Evolutionary conservation across 2,797 vertebrate genomes (phyloP).

Genomic region (Petrocephalus schoutedeni): DNA sequence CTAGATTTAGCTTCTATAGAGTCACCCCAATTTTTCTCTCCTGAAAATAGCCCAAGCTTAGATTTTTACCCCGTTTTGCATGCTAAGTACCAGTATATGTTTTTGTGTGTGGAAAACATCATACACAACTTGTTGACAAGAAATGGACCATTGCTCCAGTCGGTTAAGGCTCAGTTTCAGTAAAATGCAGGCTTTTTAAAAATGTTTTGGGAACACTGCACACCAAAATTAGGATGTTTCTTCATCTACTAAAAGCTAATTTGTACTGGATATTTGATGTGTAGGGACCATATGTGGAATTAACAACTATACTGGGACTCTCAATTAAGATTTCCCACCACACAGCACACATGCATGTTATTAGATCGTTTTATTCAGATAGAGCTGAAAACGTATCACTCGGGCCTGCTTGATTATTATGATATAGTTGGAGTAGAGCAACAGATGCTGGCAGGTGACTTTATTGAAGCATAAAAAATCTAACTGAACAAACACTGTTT

Average conservation of each 20-base stretch:
- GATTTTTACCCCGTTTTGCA: not conserved
- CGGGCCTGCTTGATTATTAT: not conserved
- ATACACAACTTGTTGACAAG: not conserved
- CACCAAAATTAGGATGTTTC: constrained; percentile 48
- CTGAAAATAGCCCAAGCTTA: constrained; percentile 4
- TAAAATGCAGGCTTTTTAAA: constrained; percentile 1
- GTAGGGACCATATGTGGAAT: constrained; percentile 69
- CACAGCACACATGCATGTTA: constrained; percentile 20
- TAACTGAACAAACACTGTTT: constrained; percentile 35
- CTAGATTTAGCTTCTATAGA: not conserved
- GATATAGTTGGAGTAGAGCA: not conserved
- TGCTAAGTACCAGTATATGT: not conserved
- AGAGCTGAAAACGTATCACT: constrained; percentile 26
- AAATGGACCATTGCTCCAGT: not conserved
- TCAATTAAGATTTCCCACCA: constrained; percentile 35
- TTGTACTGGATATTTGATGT: constrained; percentile 71
- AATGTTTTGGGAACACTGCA: not conserved
- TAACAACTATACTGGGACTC: constrained; percentile 58
- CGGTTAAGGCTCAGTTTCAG: not conserved
- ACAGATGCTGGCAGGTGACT: constrained; percentile 21
- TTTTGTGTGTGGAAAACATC: not conserved
- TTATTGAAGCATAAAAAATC: constrained; percentile 31
- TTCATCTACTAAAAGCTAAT: constrained; percentile 65
- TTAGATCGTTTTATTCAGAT: not conserved
- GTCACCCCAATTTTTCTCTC: not conserved